A percentile compares a stretch with the other conserved stretches of the same genome.
These are phyloP conservation scores for Numenius arquata DNA, from an alignment of 2,113 vertebrate species.

Conservation along the genomic window DNA sequence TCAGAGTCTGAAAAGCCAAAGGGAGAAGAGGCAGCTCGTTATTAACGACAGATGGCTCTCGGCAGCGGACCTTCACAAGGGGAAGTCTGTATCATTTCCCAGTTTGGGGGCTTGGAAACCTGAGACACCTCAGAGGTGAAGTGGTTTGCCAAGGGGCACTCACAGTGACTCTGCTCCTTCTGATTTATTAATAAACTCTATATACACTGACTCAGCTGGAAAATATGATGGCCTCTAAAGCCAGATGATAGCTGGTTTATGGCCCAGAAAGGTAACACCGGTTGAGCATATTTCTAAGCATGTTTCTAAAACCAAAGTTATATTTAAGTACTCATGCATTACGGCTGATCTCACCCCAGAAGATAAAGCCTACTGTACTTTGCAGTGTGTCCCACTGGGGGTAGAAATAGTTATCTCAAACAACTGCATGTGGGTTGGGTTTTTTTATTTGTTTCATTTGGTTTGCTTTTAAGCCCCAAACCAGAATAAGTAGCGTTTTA, in stretches of 20 bases:
- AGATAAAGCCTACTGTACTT: not conserved
- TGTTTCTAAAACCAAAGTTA: not conserved
- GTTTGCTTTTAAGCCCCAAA: not conserved
- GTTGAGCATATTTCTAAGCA: not conserved
- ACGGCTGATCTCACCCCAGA: not conserved
- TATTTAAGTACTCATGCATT: not conserved
- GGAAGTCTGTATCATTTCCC: not conserved
- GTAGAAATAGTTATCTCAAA: not conserved
- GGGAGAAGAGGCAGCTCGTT: not conserved
- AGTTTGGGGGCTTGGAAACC: conserved; percentile 19
- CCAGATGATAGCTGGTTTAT: not conserved
- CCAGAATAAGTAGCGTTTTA: not conserved
- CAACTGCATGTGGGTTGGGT: not conserved
- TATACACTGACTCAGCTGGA: not conserved
- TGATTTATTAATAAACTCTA: conserved; percentile 26
- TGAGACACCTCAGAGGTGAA: not conserved
- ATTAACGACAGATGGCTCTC: not conserved
- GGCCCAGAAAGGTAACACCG: not conserved
- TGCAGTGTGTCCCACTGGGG: not conserved
- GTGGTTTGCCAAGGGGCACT: conserved; percentile 28
- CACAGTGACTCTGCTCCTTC: not conserved
- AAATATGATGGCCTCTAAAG: not conserved
- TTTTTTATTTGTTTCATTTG: not conserved
- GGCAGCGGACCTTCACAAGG: not conserved
- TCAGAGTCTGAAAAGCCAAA: not conserved